Evolutionary conservation across 2,113 vertebrate species (phyloP).

Genomic region (Lepidothrix coronata): DNA sequence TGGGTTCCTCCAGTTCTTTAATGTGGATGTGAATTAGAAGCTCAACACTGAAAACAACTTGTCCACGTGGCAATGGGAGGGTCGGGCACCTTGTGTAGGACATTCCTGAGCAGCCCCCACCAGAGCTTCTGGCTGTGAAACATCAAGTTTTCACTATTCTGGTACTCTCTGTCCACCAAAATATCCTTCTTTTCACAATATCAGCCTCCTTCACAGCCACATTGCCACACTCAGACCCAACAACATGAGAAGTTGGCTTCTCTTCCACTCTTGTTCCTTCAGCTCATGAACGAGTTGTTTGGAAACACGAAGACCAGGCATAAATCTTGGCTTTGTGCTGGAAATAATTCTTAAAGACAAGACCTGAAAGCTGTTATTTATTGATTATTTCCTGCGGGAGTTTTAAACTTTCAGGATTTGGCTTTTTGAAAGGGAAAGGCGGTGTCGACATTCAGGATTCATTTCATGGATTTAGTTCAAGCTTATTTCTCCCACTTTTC

Average conservation of each 20-base stretch:
- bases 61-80: neutral
- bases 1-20: neutral
- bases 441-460: rapidly evolving
- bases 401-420: neutral
- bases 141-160: neutral
- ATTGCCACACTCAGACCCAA: neutral
- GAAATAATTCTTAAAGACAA: neutral
- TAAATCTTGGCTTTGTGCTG: neutral
- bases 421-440: neutral
- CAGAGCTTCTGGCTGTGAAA: neutral
- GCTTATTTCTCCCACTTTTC: neutral
- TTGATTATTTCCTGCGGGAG: neutral
- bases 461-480: neutral
- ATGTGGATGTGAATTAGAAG: neutral
- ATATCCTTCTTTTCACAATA: neutral
- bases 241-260: neutral
- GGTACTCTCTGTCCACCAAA: neutral
- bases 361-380: neutral
- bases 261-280: neutral
- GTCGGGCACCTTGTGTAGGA: rapidly evolving
- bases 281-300: neutral
- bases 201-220: neutral
- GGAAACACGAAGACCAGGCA: neutral
- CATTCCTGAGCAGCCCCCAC: neutral
- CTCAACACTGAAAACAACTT: rapidly evolving